A percentile compares a stretch with the other conserved stretches of the same genome.
These are phyloP conservation scores for Holacanthus passer DNA, from an alignment of 2,113 vertebrate genomes.

Conservation along the genomic window DNA sequence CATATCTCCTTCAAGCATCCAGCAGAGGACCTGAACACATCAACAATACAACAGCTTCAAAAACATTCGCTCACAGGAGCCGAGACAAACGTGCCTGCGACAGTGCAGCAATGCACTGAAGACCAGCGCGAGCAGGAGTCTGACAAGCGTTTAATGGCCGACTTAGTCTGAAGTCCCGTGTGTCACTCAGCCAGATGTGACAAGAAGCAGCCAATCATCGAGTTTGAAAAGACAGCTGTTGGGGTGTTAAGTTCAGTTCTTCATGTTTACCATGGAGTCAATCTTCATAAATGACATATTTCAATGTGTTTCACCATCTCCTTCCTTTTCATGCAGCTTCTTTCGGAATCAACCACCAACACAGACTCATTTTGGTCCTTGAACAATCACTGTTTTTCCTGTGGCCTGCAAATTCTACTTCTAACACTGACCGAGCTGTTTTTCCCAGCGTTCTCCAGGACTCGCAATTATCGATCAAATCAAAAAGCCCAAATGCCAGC, in stretches of 20 bases:
- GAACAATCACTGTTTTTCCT: background rate
- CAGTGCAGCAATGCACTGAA: background rate
- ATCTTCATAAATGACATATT: background rate
- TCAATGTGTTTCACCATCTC: background rate
- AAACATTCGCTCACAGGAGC: background rate
- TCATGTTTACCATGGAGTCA: background rate
- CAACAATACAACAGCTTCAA: too few species aligned
- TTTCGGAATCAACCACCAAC: background rate
- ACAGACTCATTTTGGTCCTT: constrained; percentile 2
- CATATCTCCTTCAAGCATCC: background rate
- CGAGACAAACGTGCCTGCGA: too few species aligned
- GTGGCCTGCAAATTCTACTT: background rate
- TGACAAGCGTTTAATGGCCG: background rate
- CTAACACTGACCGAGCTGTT: constrained; percentile 25
- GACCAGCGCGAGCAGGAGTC: too few species aligned
- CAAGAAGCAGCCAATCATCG: background rate
- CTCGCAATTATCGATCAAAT: constrained; percentile 56
- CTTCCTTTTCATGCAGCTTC: background rate
- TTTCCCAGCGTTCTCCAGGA: constrained; percentile 12
- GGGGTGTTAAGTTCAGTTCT: background rate
- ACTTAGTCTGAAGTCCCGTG: background rate
- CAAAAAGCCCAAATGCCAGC: constrained; percentile 47
- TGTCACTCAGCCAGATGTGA: background rate
- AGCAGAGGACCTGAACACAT: background rate
- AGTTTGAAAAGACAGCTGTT: background rate